phyloP scores from a whole-genome alignment of 2,113 vertebrate genomes.

The Merops nubicus region DNA sequence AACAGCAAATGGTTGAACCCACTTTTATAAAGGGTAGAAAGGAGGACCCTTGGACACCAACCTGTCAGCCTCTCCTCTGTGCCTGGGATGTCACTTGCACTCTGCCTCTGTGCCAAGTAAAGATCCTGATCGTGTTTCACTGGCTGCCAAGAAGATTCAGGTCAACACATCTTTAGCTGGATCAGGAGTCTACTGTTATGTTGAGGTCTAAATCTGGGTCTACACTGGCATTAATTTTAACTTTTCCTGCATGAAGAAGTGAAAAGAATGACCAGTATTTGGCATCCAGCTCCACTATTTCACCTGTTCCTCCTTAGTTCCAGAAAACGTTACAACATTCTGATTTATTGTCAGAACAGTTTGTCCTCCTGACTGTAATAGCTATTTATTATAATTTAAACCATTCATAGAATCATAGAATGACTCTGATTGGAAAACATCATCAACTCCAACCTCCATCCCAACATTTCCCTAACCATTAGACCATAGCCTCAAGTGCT shows the following conservation, averaged over 20 bases:
- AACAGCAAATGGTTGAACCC: too few species aligned
- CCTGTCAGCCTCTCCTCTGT: too few species aligned
- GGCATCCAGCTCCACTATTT: neutral
- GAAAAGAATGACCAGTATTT: neutral
- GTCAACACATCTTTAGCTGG: neutral
- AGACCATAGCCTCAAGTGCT: too few species aligned
- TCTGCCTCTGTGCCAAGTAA: too few species aligned
- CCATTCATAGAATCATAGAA: too few species aligned
- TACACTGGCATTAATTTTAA: neutral
- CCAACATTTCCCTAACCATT: too few species aligned
- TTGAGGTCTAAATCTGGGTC: neutral
- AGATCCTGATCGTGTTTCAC: rapidly evolving
- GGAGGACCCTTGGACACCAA: too few species aligned
- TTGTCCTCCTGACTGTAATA: neutral
- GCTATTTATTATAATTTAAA: neutral
- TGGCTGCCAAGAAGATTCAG: neutral
- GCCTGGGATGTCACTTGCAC: too few species aligned
- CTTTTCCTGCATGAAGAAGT: neutral
- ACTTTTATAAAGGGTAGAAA: too few species aligned
- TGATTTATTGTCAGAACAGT: neutral
- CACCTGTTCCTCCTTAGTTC: neutral
- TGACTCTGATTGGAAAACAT: too few species aligned
- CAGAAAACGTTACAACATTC: neutral
- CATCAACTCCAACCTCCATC: too few species aligned
- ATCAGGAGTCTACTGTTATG: neutral